A percentile compares a stretch with the other conserved stretches of the same genome.
These are phyloP conservation scores for Pristis pectinata DNA, from an alignment of 2,797 vertebrate genomes.

Conservation along the genomic window DNA sequence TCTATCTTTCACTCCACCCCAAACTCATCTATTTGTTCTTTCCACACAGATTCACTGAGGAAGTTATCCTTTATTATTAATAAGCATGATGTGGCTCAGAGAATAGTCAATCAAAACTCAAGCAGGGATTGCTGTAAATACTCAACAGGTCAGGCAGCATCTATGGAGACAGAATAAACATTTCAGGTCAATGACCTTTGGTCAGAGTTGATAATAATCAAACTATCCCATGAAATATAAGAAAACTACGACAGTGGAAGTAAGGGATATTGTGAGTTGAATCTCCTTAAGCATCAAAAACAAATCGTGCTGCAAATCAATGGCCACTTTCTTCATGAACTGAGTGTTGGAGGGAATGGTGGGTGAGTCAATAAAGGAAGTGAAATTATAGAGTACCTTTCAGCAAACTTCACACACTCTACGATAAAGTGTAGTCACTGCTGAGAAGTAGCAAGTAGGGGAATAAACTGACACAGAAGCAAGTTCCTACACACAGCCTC, in stretches of 20 bases:
- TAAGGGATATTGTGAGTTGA: background rate
- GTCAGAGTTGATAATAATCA: background rate
- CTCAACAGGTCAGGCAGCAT: no score
- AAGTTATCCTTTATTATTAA: background rate
- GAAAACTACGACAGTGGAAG: background rate
- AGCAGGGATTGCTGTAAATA: background rate
- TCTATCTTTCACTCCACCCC: no score
- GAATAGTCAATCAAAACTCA: background rate
- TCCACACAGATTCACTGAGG: background rate
- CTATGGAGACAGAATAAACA: background rate
- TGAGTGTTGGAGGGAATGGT: no score
- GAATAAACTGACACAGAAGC: no score
- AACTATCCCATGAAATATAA: background rate
- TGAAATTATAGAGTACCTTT: no score
- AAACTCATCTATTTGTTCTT: background rate
- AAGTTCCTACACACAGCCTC: no score
- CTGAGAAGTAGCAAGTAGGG: no score
- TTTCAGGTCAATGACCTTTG: background rate
- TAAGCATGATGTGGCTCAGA: no score
- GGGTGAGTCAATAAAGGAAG: background rate
- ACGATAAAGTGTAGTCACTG: no score
- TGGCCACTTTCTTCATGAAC: background rate
- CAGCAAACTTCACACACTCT: no score
- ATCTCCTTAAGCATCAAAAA: background rate
- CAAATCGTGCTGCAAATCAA: background rate